phyloP scores from a whole-genome alignment of 2,797 vertebrate genomes.

The Schizothorax lantsangensis region DNA sequence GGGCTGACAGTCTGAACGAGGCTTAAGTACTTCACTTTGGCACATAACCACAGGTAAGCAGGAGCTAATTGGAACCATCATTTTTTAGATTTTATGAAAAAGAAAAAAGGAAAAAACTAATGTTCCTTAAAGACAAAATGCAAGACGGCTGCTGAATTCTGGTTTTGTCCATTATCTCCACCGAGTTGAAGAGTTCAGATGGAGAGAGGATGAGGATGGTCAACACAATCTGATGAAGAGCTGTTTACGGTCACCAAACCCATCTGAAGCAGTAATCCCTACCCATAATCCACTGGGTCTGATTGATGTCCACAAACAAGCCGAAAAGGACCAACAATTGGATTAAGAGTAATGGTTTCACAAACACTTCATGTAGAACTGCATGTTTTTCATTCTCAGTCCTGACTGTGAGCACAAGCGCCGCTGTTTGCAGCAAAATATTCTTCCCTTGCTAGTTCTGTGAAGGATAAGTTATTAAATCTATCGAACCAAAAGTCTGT shows the following conservation, averaged over 20 bases:
- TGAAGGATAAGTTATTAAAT: slow-evolving; percentile 35
- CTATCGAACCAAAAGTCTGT: slow-evolving; percentile 21
- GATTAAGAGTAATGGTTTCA: slow-evolving; percentile 61
- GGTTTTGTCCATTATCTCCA: not conserved
- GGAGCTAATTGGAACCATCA: not conserved
- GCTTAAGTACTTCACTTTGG: not conserved
- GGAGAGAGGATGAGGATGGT: slow-evolving; percentile 9
- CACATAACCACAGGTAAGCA: not conserved
- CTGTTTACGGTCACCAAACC: slow-evolving; percentile 59
- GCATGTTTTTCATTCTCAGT: not conserved
- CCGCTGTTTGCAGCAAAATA: not conserved
- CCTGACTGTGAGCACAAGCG: not conserved
- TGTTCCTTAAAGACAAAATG: not conserved
- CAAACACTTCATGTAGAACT: not conserved
- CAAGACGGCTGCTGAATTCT: not conserved
- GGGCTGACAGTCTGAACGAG: no score
- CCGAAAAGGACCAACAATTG: slow-evolving; percentile 69
- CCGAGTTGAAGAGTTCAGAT: slow-evolving; percentile 33
- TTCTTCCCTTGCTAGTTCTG: not conserved
- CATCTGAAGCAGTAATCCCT: slow-evolving; percentile 72
- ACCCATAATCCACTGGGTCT: slow-evolving; percentile 69
- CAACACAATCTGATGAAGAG: slow-evolving; percentile 30
- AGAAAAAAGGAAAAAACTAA: not conserved
- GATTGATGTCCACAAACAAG: slow-evolving; percentile 75
- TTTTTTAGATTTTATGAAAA: not conserved